Conservation (phyloP, 2,113 vertebrate species). For the Pterophyllum scalare region DNA sequence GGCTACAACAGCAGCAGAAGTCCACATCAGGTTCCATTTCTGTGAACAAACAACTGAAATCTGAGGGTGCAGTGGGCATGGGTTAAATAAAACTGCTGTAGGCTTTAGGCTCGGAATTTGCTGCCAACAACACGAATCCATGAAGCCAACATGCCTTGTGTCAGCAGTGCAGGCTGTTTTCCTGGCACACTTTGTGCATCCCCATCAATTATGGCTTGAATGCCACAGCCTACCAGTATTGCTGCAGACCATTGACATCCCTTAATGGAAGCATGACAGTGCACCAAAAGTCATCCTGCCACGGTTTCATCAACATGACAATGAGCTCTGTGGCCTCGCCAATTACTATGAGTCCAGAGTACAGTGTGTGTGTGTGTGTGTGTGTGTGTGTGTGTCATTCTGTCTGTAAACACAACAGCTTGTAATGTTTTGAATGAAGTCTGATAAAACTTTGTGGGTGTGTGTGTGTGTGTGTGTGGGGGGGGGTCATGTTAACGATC, state of each 20-base stretch:
- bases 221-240: neutral
- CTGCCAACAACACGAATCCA: neutral
- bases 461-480: too few relatives aligned
- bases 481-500: too few relatives aligned
- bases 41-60: neutral
- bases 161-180: neutral
- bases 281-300: neutral
- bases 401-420: too few relatives aligned
- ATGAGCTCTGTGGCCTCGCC: neutral
- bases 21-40: neutral
- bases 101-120: neutral
- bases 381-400: too few relatives aligned
- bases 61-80: neutral
- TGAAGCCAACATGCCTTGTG: neutral
- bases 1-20: neutral
- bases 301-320: neutral
- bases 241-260: neutral
- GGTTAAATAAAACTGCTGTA: neutral
- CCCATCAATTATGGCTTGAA: neutral
- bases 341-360: neutral
- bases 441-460: too few relatives aligned
- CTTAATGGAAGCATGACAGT: neutral
- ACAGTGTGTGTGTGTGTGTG: too few relatives aligned
- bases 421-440: too few relatives aligned
- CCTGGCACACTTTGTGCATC: neutral